Conservation (phyloP, 1,140 invertebrate genomes). For the Thaumatotibia leucotreta region DNA sequence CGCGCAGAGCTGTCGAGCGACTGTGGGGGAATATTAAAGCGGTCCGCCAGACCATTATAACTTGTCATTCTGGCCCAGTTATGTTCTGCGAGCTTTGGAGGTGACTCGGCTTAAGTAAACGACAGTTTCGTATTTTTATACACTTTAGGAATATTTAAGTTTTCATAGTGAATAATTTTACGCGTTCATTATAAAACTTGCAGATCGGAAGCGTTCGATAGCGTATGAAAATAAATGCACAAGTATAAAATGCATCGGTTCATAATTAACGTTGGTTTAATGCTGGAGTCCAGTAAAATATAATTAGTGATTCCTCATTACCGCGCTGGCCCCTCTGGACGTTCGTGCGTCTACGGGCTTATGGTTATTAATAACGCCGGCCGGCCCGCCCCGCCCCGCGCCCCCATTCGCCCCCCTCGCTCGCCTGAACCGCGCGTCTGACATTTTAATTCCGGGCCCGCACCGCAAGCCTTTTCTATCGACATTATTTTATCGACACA, state of each 20-base stretch:
- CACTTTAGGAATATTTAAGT: too few species aligned
- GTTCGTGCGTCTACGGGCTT: constrained; percentile 73
- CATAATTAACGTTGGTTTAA: constrained; percentile 57
- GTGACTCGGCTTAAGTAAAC: neutral
- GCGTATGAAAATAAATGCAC: neutral
- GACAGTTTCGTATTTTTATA: constrained; percentile 1
- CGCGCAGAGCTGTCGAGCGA: constrained; percentile 56
- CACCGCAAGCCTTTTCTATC: constrained; percentile 55
- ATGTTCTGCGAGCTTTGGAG: constrained; percentile 16
- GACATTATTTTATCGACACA: constrained; percentile 59
- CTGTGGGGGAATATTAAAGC: constrained; percentile 63
- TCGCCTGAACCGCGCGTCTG: constrained; percentile 68
- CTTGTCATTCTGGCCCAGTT: constrained; percentile 33
- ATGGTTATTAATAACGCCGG: constrained; percentile 74
- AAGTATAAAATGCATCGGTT: neutral
- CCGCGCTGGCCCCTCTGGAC: constrained; percentile 70
- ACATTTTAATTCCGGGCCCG: constrained; percentile 74
- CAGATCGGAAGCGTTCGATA: too few species aligned
- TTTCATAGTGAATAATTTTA: too few species aligned
- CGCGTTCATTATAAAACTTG: too few species aligned
- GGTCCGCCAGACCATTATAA: constrained; percentile 38
- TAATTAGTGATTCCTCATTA: constrained; percentile 76
- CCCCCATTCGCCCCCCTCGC: constrained; percentile 34
- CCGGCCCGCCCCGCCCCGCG: constrained; percentile 33
- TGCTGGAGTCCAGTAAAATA: constrained; percentile 73